A percentile compares a stretch with the other conserved stretches of the same genome.
Conservation (phyloP, 2,888 invertebrate species). For the Chydorus sphaericus region DNA sequence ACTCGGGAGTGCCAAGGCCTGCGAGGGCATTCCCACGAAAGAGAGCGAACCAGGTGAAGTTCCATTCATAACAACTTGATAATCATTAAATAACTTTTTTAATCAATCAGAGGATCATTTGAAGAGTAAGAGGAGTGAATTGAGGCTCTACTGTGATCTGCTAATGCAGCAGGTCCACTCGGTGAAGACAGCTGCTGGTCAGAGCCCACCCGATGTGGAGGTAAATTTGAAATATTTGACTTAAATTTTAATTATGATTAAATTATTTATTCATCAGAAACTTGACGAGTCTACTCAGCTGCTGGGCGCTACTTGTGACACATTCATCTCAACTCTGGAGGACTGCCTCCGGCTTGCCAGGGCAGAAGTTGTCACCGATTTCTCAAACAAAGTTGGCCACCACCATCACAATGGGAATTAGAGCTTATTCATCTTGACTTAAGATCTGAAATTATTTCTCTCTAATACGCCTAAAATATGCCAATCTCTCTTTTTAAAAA, state of each 20-base stretch:
- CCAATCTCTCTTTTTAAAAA: too few species aligned
- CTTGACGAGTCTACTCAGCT: slow-evolving; percentile 56
- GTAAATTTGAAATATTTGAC: slow-evolving; percentile 26
- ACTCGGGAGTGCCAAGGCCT: slow-evolving; percentile 61
- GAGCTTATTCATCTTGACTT: too few species aligned
- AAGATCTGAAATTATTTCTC: too few species aligned
- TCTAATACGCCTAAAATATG: too few species aligned
- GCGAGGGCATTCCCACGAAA: neutral
- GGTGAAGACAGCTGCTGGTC: slow-evolving; percentile 46
- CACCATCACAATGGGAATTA: too few species aligned
- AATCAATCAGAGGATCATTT: slow-evolving; percentile 31
- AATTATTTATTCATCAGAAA: slow-evolving; percentile 35
- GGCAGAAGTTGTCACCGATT: slow-evolving; percentile 26
- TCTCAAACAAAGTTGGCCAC: too few species aligned
- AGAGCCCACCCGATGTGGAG: slow-evolving; percentile 41
- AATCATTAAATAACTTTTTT: neutral
- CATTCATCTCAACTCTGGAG: slow-evolving; percentile 64
- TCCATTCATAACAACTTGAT: slow-evolving; percentile 7
- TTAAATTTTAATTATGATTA: slow-evolving; percentile 11
- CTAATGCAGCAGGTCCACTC: slow-evolving; percentile 71
- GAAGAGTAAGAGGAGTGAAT: slow-evolving; percentile 57
- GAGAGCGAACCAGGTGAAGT: neutral
- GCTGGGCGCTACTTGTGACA: slow-evolving; percentile 63
- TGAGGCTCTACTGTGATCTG: slow-evolving; percentile 62
- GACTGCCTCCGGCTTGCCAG: slow-evolving; percentile 48